Base-by-base conservation (phyloP, 2,797 vertebrate species). In the Thripadectes ignobilis region DNA sequence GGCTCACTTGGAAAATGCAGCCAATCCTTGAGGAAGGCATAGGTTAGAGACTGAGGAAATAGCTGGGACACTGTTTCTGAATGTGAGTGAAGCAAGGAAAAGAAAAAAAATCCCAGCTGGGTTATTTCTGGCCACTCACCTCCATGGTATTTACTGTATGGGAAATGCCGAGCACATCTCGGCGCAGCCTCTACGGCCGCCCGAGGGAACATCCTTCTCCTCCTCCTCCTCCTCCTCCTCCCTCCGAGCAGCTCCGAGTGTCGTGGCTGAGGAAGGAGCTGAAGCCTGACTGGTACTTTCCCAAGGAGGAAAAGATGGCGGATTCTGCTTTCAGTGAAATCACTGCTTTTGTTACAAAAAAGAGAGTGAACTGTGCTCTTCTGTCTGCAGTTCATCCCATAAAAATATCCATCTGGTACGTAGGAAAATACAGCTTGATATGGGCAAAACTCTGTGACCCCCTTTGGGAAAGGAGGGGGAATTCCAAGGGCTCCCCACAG, bases 101-200 rank as follows among this genome's bases (percentile, higher is more conserved):
- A 58, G 48, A 5, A 21, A 65, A 24, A 16, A 32, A 14, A 26
- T 24, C 0, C 1, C 43, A 38, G 1, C 34, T 26, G 59, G 12
- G 26, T 73, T 92, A 62, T 75, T 85, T 69, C 57, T 78, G 71
- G 48, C 36, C 0, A 0, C 54, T 85, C 57, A 18, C 7, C 51
- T 45, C 52, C 0, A 0, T 16, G 29, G 36, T 29, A 12, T 58
- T 81, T 63, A 21, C 32, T 2, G 5, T 20, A 34, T 14, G 67
- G 26, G 62, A 67, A 12, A 5, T 6, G 71, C 65, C 7, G 5
- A n/a, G 49, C 1, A 0, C 75, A 22, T 49, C 75, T 57, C 12
- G 0, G 38, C 6, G 3, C 83, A 71, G 83, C 34, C 39, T 26
- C 83, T n/a, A 43, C 57, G 7, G 16, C 57, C 1, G 0, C 71